A percentile compares a stretch with the other conserved stretches of the same genome.
Conservation (phyloP, 1,140 invertebrate genomes). For the Acyrthosiphon pisum region DNA sequence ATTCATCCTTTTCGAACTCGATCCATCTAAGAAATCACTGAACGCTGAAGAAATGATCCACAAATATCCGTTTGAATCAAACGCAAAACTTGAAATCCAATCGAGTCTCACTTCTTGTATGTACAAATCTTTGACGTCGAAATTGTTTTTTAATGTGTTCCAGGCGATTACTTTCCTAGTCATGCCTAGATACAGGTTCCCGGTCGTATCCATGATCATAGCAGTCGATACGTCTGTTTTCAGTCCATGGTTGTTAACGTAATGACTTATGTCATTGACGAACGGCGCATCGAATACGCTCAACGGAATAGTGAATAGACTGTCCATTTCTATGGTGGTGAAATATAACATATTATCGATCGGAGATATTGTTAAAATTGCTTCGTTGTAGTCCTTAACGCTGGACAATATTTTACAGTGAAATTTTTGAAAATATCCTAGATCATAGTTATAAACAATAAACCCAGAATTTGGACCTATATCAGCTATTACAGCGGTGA, state of each 20-base stretch:
- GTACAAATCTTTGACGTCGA: slow-evolving; percentile 20
- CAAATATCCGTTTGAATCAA: slow-evolving; percentile 18
- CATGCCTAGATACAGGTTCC: slow-evolving; percentile 18
- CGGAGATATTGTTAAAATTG: slow-evolving; percentile 1
- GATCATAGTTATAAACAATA: background rate
- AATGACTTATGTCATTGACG: background rate
- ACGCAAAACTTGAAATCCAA: slow-evolving; percentile 38
- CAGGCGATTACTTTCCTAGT: background rate
- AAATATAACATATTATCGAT: slow-evolving; percentile 45
- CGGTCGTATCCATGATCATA: background rate
- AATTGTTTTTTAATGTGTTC: background rate
- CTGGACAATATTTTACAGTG: background rate
- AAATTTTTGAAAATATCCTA: slow-evolving; percentile 17
- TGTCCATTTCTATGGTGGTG: slow-evolving; percentile 8
- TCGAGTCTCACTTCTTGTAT: background rate
- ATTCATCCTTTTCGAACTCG: background rate
- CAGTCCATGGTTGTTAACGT: background rate
- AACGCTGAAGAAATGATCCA: slow-evolving; percentile 24
- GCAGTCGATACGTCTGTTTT: slow-evolving; percentile 25
- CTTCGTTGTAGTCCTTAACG: slow-evolving; percentile 20
- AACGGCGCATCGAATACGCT: background rate
- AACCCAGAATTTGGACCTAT: slow-evolving; percentile 22
- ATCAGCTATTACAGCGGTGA: slow-evolving; percentile 24
- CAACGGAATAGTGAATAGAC: slow-evolving; percentile 28
- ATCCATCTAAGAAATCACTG: background rate